Evolutionary conservation across 1,140 invertebrate species (phyloP).

Genomic region (Drosophila suzukii): DNA sequence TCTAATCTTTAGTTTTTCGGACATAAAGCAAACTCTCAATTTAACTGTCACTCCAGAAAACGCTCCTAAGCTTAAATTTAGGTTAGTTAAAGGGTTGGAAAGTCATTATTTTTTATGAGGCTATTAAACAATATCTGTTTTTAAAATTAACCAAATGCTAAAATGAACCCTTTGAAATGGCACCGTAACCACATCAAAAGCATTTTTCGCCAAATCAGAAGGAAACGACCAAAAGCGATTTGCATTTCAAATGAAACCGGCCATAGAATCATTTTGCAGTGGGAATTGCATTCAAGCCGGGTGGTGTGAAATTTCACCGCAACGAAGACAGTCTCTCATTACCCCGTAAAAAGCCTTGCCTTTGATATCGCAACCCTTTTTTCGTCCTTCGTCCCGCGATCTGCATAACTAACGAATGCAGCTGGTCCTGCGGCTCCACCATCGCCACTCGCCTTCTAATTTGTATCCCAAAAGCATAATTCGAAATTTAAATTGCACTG

Average conservation of each 20-base stretch:
- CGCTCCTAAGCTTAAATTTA: too few species aligned
- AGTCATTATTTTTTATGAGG: not conserved
- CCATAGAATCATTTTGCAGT: conserved; percentile 13
- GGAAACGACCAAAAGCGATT: conserved; percentile 13
- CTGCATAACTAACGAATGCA: conserved; percentile 48
- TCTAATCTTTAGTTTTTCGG: too few species aligned
- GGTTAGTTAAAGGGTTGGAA: too few species aligned
- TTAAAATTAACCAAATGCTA: not conserved
- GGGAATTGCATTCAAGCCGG: conserved; percentile 7
- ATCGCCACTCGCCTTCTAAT: conserved; percentile 32
- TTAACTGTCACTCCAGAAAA: too few species aligned
- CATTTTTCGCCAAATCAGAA: not conserved
- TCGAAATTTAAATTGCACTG: conserved; percentile 73
- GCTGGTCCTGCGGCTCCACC: conserved; percentile 4
- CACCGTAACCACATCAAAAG: not conserved
- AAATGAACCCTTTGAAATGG: not conserved
- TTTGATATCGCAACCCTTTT: conserved; percentile 43
- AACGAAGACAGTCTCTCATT: conserved; percentile 27
- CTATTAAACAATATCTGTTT: not conserved
- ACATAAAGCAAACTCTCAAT: too few species aligned
- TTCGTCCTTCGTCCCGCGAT: conserved; percentile 5
- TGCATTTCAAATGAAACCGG: conserved; percentile 40
- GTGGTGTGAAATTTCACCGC: conserved; percentile 14
- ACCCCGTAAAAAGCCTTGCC: conserved; percentile 29
- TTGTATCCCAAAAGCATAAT: conserved; percentile 73